Conservation (phyloP, 2,888 invertebrate species). For the Pterostichus madidus region DNA sequence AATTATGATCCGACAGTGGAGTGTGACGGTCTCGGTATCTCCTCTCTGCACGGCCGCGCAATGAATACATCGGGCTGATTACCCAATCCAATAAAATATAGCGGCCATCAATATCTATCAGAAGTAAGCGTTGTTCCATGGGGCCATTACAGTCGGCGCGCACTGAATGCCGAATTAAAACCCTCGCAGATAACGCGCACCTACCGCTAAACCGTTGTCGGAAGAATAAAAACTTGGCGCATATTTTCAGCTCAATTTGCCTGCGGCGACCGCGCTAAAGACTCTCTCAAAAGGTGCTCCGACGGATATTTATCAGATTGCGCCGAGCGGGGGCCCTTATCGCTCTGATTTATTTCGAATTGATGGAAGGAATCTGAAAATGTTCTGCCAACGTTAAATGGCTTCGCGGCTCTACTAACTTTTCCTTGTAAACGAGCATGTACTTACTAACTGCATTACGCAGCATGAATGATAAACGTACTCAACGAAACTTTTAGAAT, state of each 20-base stretch:
- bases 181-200: not conserved
- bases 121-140: constrained; percentile 9
- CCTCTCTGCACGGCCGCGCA: constrained; percentile 33
- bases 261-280: constrained; percentile 75
- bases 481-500: not conserved
- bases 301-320: constrained; percentile 49
- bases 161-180: constrained; percentile 58
- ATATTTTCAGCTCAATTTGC: constrained; percentile 77
- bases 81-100: constrained; percentile 66
- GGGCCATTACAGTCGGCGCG: constrained; percentile 9
- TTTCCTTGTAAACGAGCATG: constrained; percentile 4
- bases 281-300: constrained; percentile 74
- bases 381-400: not conserved
- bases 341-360: constrained; percentile 57
- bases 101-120: constrained; percentile 65
- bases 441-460: constrained; percentile 26
- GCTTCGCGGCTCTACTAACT: constrained; percentile 14
- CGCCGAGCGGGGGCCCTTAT: constrained; percentile 23
- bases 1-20: constrained; percentile 57
- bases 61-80: constrained; percentile 61
- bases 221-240: constrained; percentile 71
- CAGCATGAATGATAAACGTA: constrained; percentile 10
- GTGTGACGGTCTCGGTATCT: constrained; percentile 25
- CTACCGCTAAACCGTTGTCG: constrained; percentile 6
- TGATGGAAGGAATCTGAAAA: constrained; percentile 54